These are phyloP conservation scores for Eulemur coronatus DNA, from an alignment of 2,797 vertebrate species.

Conservation along the genomic window DNA sequence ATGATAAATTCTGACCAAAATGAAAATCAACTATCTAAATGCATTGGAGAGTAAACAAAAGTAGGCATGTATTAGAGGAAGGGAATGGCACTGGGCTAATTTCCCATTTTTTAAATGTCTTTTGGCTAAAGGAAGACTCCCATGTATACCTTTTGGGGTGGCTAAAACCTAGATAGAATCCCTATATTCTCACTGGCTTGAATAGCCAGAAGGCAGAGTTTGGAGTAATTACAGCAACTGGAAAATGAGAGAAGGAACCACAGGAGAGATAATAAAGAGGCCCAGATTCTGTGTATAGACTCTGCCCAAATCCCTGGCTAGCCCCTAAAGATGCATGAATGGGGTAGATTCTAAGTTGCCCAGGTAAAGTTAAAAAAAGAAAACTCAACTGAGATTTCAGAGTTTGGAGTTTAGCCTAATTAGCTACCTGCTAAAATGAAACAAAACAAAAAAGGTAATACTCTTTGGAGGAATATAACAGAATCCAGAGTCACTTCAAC, in stretches of 20 bases:
- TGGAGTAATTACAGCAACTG: background rate
- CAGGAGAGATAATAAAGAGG: background rate
- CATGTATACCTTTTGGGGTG: background rate
- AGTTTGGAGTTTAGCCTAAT: background rate
- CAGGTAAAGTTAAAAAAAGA: background rate
- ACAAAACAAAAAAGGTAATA: background rate
- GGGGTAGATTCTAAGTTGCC: background rate
- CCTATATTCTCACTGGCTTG: background rate
- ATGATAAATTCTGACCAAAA: background rate
- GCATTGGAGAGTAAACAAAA: background rate
- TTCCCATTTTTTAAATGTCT: background rate
- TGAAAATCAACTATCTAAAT: background rate
- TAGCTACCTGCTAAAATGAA: background rate
- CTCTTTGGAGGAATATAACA: background rate
- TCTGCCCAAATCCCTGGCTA: background rate
- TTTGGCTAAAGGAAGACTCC: background rate
- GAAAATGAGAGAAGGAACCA: background rate
- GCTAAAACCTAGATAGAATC: background rate
- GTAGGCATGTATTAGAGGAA: background rate
- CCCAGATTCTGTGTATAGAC: background rate
- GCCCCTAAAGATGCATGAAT: background rate
- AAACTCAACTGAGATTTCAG: background rate
- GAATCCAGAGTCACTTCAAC: background rate
- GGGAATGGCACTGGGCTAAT: background rate
- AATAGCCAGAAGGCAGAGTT: background rate